Percentiles rank a stretch among this genome's conserved stretches.
Evolutionary conservation across 2,113 vertebrate species (phyloP).

Genomic region (Mellivora capensis): DNA sequence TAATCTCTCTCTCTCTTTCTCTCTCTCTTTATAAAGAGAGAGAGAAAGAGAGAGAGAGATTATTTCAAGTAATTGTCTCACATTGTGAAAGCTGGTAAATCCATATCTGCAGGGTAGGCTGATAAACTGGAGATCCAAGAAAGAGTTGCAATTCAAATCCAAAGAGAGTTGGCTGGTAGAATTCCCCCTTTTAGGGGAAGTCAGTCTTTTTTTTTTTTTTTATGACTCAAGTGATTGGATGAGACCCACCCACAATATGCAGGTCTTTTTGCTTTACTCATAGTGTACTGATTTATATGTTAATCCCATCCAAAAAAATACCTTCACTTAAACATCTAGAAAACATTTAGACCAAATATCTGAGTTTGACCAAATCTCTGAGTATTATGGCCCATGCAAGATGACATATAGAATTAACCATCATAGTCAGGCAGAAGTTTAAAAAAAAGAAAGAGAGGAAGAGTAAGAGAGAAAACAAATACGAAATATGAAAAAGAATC

Average conservation of each 20-base stretch:
- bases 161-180: not conserved
- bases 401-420: not conserved
- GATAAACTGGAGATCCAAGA: not conserved
- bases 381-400: not conserved
- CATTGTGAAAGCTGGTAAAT: not conserved
- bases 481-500: not conserved
- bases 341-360: not conserved
- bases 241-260: not conserved
- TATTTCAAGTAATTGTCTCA: not conserved
- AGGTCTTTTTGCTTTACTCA: not conserved
- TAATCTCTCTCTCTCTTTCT: no score
- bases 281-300: not conserved
- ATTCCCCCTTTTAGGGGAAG: not conserved
- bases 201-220: not conserved
- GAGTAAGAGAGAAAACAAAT: not conserved
- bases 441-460: not conserved
- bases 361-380: not conserved
- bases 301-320: not conserved
- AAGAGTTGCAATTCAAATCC: not conserved
- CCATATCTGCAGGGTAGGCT: not conserved
- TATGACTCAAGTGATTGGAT: not conserved
- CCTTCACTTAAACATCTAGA: not conserved
- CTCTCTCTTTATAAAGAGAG: slow-evolving; percentile 72
- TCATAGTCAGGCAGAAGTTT: not conserved
- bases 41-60: no score